These are phyloP conservation scores for Corythaixoides concolor DNA, from an alignment of 2,113 vertebrate species.

Conservation along the genomic window DNA sequence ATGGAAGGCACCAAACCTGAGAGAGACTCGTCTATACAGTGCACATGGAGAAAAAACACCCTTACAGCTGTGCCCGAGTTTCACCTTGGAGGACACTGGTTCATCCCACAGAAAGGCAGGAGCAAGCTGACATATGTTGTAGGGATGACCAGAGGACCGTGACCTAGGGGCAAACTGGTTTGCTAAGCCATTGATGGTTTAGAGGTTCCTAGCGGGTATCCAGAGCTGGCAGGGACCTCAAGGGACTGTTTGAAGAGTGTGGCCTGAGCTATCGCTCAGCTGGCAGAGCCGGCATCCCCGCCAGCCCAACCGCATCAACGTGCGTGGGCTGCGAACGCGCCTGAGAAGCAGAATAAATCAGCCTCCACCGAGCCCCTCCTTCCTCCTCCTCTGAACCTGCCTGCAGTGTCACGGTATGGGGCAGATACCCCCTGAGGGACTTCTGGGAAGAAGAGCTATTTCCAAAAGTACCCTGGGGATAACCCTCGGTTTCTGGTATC, in stretches of 20 bases:
- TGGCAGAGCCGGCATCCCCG: background rate
- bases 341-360: background rate
- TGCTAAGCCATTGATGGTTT: background rate
- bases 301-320: background rate
- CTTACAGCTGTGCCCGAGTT: background rate
- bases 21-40: background rate
- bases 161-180: background rate
- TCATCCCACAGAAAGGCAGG: background rate
- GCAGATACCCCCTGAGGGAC: background rate
- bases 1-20: background rate
- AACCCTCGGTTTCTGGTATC: background rate
- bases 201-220: background rate
- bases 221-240: background rate
- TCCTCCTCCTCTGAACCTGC: background rate
- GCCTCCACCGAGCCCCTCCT: background rate
- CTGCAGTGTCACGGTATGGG: accelerated
- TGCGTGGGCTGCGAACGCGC: background rate
- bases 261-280: background rate
- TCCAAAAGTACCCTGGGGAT: background rate
- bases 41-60: background rate
- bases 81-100: background rate
- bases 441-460: background rate
- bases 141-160: background rate
- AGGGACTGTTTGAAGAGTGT: background rate
- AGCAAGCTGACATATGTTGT: background rate